phyloP scores from a whole-genome alignment of 2,888 invertebrate genomes.

The Lottia scabra region DNA sequence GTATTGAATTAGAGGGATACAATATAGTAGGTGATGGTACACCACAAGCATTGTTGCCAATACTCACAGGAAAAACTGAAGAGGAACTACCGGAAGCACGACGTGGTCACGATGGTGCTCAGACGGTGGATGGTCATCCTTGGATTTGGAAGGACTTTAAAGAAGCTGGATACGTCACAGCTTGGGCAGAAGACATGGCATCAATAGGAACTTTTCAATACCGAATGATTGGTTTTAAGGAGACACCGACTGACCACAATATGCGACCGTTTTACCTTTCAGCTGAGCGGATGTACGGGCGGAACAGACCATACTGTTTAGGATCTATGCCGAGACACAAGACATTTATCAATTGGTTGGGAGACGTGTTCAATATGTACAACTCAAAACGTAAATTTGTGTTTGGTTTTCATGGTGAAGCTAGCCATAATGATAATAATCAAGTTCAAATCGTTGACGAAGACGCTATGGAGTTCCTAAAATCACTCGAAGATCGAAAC shows the following conservation, averaged over 20 bases:
- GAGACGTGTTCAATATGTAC: conserved; percentile 75
- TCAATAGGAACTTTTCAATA: conserved; percentile 89
- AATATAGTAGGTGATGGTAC: conserved; percentile 71
- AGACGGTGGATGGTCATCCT: conserved; percentile 82
- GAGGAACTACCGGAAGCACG: conserved; percentile 89
- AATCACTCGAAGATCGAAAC: conserved; percentile 73
- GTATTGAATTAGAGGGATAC: conserved; percentile 76
- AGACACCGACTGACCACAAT: conserved; percentile 90
- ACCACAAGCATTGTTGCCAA: conserved; percentile 81
- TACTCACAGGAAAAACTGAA: conserved; percentile 83
- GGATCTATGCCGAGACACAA: conserved; percentile 80
- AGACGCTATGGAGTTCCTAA: conserved; percentile 75
- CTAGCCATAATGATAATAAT: conserved; percentile 89
- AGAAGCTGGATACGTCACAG: conserved; percentile 74
- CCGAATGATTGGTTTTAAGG: conserved; percentile 86
- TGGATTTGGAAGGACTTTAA: conserved; percentile 87
- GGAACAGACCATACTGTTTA: conserved; percentile 73
- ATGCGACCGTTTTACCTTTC: conserved; percentile 81
- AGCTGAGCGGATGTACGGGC: conserved; percentile 70
- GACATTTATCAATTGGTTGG: conserved; percentile 68
- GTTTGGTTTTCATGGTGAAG: conserved; percentile 89
- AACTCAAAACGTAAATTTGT: conserved; percentile 81
- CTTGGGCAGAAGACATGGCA: conserved; percentile 89
- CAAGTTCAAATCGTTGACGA: conserved; percentile 82
- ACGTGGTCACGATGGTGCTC: conserved; percentile 75